Base-by-base conservation (phyloP, 2,888 invertebrate species). In the Drosophila parthenogenetica region DNA sequence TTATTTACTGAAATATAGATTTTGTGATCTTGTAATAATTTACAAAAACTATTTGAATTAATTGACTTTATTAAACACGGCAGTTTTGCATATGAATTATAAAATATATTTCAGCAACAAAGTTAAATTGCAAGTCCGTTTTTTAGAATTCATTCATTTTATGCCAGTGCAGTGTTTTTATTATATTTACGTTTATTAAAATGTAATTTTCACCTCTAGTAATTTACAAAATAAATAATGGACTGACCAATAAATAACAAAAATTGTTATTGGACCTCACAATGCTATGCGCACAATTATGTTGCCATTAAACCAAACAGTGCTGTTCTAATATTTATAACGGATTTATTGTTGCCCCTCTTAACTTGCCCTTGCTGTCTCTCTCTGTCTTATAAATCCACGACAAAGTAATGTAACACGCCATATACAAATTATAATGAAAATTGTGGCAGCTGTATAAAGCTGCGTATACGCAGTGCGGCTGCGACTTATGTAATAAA, bases 401-500 rank as follows among this genome's bases (percentile, higher is more conserved):
- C 16, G 40, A 32, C 39, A 42, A 42, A 57, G 69, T 53, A 73
- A 65, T 73, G 39, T 53, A 19, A 73, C 85, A 85, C 86, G 85
- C 88, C 73, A 85, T 73, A 69, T 68, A 75, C 77, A 83, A 88
- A 85, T 85, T 85, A 85, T 88, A 83, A 79, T 73, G 68, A 75
- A 83, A 82, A 67, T 70, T 51, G 53, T 54, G 50, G 65, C 55
- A 51, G 61, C 49, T 43, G 75, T 66, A 66, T 50, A 63, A 63
- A 51, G 79, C 68, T 81, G 87, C 87, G 85, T 79, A 85, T 87
- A 87, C 83, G 87, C 83, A 88, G 77, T 75, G 69, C 62, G 63
- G 60, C 48, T 73, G 39, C 70, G 72, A 78, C 78, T 78, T 69
- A 68, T 87, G 73, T 78, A 87, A 82, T 82, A 87, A 88, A 85